These are phyloP conservation scores for Drosophila nigricruria DNA, from an alignment of 2,888 invertebrate species.

Conservation along the genomic window DNA sequence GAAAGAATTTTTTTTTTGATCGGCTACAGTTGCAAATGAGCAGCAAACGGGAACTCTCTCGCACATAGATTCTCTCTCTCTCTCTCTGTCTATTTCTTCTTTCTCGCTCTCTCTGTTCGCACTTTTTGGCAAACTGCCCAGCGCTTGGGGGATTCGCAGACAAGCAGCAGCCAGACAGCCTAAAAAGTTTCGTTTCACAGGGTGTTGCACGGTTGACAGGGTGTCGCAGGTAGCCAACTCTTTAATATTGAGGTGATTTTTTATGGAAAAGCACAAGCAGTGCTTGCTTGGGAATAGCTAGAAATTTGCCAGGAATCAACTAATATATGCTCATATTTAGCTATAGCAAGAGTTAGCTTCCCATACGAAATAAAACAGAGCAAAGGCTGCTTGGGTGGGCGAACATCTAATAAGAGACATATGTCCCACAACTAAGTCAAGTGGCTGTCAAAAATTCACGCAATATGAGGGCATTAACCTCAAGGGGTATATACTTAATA, in stretches of 20 bases:
- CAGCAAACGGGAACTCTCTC: conserved; percentile 4
- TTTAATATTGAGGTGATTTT: not conserved
- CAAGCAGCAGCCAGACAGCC: conserved; percentile 57
- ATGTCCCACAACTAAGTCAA: conserved; percentile 42
- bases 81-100: not conserved
- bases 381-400: not conserved
- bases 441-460: conserved; percentile 63
- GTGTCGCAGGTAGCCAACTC: not conserved
- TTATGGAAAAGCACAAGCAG: not conserved
- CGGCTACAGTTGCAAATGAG: conserved; percentile 27
- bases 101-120: conserved; percentile 4
- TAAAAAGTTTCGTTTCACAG: conserved; percentile 58
- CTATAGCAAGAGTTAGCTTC: not conserved
- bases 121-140: conserved; percentile 62
- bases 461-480: conserved; percentile 64
- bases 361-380: not conserved
- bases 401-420: conserved; percentile 29
- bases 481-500: conserved; percentile 5
- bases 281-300: not conserved
- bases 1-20: conserved; percentile 25
- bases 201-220: conserved; percentile 42
- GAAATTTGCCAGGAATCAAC: not conserved
- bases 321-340: not conserved
- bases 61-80: not conserved
- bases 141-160: conserved; percentile 52